Conservation (phyloP, 2,888 invertebrate genomes). For the Protonemura montana region DNA sequence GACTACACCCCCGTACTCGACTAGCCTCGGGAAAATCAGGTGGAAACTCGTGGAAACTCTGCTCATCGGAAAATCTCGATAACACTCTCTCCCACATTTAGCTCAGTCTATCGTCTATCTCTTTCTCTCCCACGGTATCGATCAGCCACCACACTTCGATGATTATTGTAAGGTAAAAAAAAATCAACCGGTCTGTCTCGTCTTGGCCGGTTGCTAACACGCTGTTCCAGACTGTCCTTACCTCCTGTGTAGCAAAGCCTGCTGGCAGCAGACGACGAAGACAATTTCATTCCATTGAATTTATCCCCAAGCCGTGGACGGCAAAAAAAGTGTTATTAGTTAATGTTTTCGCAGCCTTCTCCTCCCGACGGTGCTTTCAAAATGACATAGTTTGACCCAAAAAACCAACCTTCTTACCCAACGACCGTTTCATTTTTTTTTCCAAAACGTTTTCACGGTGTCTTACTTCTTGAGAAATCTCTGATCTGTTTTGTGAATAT, state of each 20-base stretch:
- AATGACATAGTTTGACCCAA: constrained; percentile 20
- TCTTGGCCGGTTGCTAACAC: not conserved
- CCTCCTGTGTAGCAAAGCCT: not conserved
- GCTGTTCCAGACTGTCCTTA: not conserved
- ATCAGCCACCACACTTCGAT: not conserved
- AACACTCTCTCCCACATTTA: not conserved
- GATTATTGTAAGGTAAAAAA: not conserved
- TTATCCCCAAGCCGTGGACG: not conserved
- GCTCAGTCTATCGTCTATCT: not conserved
- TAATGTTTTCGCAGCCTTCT: not conserved
- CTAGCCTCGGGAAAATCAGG: too few species aligned
- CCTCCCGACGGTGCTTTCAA: not conserved
- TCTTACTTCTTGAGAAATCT: not conserved
- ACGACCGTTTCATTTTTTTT: not conserved
- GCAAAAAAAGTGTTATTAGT: not conserved
- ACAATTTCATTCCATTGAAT: not conserved
- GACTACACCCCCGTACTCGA: not conserved
- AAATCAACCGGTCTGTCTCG: not conserved
- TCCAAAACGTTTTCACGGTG: not conserved
- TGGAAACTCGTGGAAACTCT: not conserved
- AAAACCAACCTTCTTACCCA: not conserved
- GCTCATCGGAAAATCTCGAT: not conserved
- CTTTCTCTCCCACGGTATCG: not conserved
- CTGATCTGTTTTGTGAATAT: not conserved
- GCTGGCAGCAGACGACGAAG: not conserved